phyloP scores from a whole-genome alignment of 2,113 vertebrate genomes.

The Anguilla japonica region DNA sequence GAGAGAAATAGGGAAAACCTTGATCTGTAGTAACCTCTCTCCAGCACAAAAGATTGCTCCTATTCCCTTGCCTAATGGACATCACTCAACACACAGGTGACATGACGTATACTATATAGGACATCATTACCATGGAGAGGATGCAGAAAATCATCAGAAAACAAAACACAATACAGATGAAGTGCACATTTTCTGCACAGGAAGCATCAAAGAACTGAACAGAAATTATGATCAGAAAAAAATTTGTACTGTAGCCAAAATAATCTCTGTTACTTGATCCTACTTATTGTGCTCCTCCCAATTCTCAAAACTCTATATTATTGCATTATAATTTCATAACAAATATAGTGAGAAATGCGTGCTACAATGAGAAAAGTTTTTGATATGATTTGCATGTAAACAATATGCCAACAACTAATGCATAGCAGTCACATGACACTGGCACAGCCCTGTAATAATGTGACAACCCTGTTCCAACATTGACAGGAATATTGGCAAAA shows the following conservation, averaged over 20 bases:
- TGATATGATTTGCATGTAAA: not conserved
- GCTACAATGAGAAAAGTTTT: not conserved
- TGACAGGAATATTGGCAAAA: not conserved
- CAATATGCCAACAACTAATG: not conserved
- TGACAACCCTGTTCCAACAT: not conserved
- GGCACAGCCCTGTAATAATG: not conserved
- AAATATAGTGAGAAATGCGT: not conserved
- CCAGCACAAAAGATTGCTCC: not conserved
- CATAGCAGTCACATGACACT: not conserved
- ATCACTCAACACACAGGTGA: not conserved
- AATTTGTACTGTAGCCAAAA: not conserved
- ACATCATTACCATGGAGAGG: not conserved
- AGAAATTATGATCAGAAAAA: not conserved
- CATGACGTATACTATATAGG: not conserved
- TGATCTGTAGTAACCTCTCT: not conserved
- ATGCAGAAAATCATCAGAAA: not conserved
- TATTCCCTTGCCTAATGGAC: not conserved
- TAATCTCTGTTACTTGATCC: not conserved
- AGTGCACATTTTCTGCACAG: not conserved
- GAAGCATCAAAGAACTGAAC: not conserved
- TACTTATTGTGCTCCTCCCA: not conserved
- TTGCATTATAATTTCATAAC: not conserved
- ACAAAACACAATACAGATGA: not conserved
- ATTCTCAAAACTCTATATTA: not conserved
- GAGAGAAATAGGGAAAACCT: not conserved